phyloP scores from a whole-genome alignment of 2,888 invertebrate genomes.

The Sympetrum striolatum region DNA sequence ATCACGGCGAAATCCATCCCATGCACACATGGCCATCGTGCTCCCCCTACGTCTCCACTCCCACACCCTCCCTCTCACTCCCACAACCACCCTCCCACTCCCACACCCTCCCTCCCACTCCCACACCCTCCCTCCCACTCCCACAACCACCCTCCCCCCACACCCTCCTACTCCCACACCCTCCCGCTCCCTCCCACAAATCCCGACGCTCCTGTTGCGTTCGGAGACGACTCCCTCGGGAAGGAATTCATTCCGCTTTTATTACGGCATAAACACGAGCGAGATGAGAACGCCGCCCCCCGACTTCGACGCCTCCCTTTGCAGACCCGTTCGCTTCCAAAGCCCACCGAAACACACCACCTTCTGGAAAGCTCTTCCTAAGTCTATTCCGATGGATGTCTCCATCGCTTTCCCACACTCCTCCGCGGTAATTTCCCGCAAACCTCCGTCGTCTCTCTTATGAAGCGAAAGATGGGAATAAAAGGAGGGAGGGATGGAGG shows the following conservation, averaged over 20 bases:
- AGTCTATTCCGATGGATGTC: background rate
- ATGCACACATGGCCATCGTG: background rate
- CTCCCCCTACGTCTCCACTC: background rate
- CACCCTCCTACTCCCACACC: background rate
- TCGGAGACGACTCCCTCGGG: slow-evolving; percentile 34
- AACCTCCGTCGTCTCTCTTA: background rate
- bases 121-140: background rate
- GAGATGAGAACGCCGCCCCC: slow-evolving; percentile 25
- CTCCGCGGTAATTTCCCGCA: background rate
- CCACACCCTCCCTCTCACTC: background rate
- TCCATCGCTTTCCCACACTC: background rate
- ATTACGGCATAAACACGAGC: slow-evolving; percentile 36
- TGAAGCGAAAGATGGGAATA: background rate
- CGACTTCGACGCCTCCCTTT: background rate
- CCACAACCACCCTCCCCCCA: background rate
- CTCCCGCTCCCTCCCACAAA: too few species aligned
- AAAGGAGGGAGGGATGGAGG: background rate
- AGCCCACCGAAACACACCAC: background rate
- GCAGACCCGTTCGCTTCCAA: background rate
- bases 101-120: background rate
- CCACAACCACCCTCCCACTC: background rate
- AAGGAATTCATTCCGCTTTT: slow-evolving; percentile 38
- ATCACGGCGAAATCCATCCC: background rate
- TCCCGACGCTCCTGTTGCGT: slow-evolving; percentile 37
- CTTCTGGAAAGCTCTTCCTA: background rate